Conservation (phyloP, 2,888 invertebrate species). For the Therioaphis trifolii region DNA sequence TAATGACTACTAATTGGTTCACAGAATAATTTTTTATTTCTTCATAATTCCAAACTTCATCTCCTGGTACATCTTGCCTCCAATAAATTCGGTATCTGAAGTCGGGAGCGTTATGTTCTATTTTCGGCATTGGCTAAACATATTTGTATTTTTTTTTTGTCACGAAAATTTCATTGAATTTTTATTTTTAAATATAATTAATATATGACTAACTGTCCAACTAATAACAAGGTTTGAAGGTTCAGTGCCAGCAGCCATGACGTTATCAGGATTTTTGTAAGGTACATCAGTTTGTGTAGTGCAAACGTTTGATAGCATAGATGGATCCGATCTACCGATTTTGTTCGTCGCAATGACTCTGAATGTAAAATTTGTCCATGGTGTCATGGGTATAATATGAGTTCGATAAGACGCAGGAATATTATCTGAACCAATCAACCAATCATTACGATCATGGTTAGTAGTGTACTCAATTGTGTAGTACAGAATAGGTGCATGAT, state of each 20-base stretch:
- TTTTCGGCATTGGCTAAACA: constrained; percentile 75
- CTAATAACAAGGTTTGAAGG: constrained; percentile 92
- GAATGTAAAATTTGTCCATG: constrained; percentile 97
- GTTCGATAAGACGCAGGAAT: constrained; percentile 82
- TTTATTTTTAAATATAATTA: neutral
- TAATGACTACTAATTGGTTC: constrained; percentile 76
- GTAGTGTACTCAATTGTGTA: constrained; percentile 94
- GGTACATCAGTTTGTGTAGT: constrained; percentile 89
- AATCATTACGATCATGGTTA: constrained; percentile 89
- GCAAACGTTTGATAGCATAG: constrained; percentile 80
- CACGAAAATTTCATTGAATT: constrained; percentile 64
- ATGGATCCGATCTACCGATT: constrained; percentile 89
- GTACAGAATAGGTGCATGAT: constrained; percentile 91
- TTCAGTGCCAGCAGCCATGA: constrained; percentile 86
- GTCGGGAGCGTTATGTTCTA: constrained; percentile 94
- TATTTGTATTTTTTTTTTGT: constrained; percentile 65
- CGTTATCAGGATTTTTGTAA: constrained; percentile 91
- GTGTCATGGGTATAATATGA: constrained; percentile 77
- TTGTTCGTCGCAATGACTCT: constrained; percentile 91
- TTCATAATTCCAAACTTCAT: constrained; percentile 76
- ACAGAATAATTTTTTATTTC: constrained; percentile 84
- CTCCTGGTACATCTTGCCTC: constrained; percentile 82
- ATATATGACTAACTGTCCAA: constrained; percentile 81
- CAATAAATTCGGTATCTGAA: constrained; percentile 93
- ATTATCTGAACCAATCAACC: constrained; percentile 82